Evolutionary conservation across 1,140 invertebrate species (phyloP).

Genomic region (Drosophila sturtevanti): DNA sequence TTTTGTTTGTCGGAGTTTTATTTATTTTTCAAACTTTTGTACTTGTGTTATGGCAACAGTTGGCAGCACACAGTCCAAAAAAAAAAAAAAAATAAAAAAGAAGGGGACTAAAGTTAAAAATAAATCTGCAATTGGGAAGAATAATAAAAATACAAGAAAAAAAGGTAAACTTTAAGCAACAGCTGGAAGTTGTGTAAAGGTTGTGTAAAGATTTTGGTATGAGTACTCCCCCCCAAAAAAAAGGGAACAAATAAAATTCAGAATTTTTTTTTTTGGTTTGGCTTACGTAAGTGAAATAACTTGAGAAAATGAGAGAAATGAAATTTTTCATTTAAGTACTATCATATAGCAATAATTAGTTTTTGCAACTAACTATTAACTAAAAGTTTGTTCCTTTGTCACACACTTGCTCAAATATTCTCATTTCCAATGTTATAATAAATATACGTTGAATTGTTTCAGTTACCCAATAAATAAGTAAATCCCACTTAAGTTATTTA

Average conservation of each 20-base stretch:
- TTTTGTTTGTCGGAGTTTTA: constrained; percentile 8
- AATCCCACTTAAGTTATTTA: neutral
- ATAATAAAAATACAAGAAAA: constrained; percentile 1
- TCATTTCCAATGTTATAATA: too few species aligned
- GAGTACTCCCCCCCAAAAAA: too few species aligned
- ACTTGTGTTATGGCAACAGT: constrained; percentile 7
- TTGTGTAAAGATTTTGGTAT: neutral
- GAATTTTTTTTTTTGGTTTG: neutral
- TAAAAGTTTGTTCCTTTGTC: too few species aligned
- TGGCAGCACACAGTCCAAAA: neutral
- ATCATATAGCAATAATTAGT: too few species aligned
- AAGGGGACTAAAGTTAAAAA: neutral
- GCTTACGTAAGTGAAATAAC: neutral
- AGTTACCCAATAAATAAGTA: neutral
- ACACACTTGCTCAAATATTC: too few species aligned
- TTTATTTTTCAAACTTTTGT: constrained; percentile 3
- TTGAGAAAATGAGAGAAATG: too few species aligned
- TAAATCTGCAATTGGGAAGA: constrained; percentile 1
- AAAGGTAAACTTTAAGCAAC: neutral
- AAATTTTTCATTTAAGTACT: too few species aligned
- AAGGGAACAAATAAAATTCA: neutral
- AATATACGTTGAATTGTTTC: neutral
- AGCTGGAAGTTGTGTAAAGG: constrained; percentile 2
- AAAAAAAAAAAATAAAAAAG: neutral
- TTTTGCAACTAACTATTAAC: too few species aligned